Conservation (phyloP, 2,797 vertebrate genomes). For the Labroides dimidiatus region DNA sequence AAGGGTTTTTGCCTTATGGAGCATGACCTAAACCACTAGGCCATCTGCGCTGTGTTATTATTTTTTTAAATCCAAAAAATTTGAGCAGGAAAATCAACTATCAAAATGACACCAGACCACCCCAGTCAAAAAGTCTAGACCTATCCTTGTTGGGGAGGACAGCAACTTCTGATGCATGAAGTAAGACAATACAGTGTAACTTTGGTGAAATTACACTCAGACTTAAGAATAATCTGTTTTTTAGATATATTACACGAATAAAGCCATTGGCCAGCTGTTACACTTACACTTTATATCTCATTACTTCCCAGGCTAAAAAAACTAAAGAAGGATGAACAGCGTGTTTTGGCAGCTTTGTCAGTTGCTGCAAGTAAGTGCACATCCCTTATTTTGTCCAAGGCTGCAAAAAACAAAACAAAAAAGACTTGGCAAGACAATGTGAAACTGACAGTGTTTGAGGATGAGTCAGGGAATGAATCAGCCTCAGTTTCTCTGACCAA, state of each 20-base stretch:
- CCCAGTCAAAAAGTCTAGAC: too few species aligned
- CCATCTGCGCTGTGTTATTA: too few species aligned
- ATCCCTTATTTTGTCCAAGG: conserved; percentile 63
- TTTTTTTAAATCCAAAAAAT: too few species aligned
- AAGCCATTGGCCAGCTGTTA: conserved; percentile 33
- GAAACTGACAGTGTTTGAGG: conserved; percentile 69
- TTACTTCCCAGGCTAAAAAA: conserved; percentile 45
- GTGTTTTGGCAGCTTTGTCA: conserved; percentile 52
- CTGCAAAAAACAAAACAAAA: conserved; percentile 46
- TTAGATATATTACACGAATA: conserved; percentile 29
- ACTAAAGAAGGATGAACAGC: conserved; percentile 42
- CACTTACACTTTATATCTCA: conserved; percentile 40
- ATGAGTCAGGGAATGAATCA: conserved; percentile 75
- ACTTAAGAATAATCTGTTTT: conserved; percentile 31
- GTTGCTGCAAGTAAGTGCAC: conserved; percentile 58
- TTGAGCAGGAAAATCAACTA: too few species aligned
- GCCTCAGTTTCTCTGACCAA: conserved; percentile 65
- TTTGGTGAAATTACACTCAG: conserved; percentile 3
- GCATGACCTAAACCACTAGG: too few species aligned
- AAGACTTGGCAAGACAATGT: conserved; percentile 68
- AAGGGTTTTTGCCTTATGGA: too few species aligned
- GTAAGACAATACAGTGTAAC: conserved; percentile 6
- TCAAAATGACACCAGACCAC: too few species aligned
- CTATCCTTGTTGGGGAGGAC: background rate
- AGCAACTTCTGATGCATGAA: conserved; percentile 24